Base-by-base conservation (phyloP, 2,797 vertebrate genomes). In the Steatocranus sp. region DNA sequence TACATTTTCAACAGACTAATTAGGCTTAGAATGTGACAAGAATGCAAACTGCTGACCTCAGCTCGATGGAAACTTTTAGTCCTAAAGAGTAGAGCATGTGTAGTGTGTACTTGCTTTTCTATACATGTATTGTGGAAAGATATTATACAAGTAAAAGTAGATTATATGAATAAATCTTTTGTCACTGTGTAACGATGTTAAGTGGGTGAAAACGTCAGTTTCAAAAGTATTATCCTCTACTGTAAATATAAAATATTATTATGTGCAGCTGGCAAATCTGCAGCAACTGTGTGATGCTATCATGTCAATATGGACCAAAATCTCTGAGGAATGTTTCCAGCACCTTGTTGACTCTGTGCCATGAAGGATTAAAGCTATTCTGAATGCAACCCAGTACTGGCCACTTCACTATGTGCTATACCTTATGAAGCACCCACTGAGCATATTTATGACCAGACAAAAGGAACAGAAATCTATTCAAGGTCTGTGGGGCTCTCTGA, bases 1-100 rank as follows among this genome's bases (percentile, higher is more conserved):
- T 84, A 68, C 48, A 89, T 88, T 90, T 89, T 87, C 66, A 79
- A 83, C 77, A 76, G 68, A 86, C 76, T 81, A 74, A 88, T 86
- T 75, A 80, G 53, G 79, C 23, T 46, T 77, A 78, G 56, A 86
- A 38, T 78, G 63, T 11, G 66, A 77, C 68, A 61, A 75, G 76
- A 34, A 70, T 15, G 34, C 78, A 74, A 93, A 84, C 85, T 53
- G 63, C 81, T 86, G 87, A 92, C 88, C 90, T 91, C 86, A 75
- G 84, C 63, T 54, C 25, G 11, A 82, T 38, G 50, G 25, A 76
- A 84, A 63, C 48, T 25, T 23, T 80, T 41, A 48, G 18, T 50
- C 18, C 34, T 41, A 46, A 27, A 70, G 41, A 27, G 63, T 2
- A 43, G 38, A 43, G 7, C 20, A 43, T 68, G 38, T 68, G 63